Evolutionary conservation across 2,113 vertebrate species (phyloP).

Genomic region (Xyliphius kryptos): DNA sequence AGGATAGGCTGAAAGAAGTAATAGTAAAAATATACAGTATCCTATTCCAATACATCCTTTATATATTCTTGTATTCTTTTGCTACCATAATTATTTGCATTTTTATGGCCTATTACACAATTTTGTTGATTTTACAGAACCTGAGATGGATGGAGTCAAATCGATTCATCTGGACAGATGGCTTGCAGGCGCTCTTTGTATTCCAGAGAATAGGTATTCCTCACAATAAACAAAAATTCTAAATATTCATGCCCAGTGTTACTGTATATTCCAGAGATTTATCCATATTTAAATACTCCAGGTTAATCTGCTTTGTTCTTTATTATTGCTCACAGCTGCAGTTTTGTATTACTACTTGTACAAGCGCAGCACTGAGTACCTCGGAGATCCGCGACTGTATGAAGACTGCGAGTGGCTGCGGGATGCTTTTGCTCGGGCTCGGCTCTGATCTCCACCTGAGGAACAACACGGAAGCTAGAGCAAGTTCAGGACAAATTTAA

Average conservation of each 20-base stretch:
- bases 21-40: no score
- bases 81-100: no score
- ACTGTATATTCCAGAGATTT: no score
- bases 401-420: slow-evolving; percentile 89
- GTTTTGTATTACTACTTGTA: slow-evolving; percentile 94
- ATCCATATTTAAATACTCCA: no score
- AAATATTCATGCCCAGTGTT: no score
- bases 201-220: slow-evolving; percentile 85
- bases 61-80: no score
- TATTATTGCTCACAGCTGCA: slow-evolving; percentile 70
- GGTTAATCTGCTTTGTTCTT: no score
- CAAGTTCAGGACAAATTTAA: neutral
- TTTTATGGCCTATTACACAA: no score
- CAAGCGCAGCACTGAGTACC: slow-evolving; percentile 83
- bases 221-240: no score
- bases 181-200: slow-evolving; percentile 84
- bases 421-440: slow-evolving; percentile 76
- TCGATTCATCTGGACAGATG: slow-evolving; percentile 84
- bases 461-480: neutral
- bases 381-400: slow-evolving; percentile 90
- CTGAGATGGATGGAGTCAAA: slow-evolving; percentile 77
- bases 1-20: no score
- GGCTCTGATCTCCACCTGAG: slow-evolving; percentile 63
- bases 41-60: no score
- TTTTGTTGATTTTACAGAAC: slow-evolving; percentile 62